phyloP scores from a whole-genome alignment of 2,113 vertebrate species.

The Cheirogaleus medius region DNA sequence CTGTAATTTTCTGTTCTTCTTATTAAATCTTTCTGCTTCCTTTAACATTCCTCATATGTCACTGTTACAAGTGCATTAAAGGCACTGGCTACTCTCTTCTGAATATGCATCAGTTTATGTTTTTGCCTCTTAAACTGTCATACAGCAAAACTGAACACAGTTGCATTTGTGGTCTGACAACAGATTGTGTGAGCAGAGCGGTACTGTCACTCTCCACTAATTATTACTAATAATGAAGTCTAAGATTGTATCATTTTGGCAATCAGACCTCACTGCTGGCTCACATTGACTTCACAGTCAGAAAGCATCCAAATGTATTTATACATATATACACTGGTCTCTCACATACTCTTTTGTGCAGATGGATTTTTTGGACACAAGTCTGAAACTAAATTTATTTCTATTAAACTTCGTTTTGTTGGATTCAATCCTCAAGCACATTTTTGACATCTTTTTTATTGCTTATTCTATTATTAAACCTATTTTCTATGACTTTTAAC shows the following conservation, averaged over 20 bases:
- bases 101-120: background rate
- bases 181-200: background rate
- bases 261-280: background rate
- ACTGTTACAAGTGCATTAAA: background rate
- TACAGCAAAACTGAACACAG: background rate
- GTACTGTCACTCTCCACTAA: background rate
- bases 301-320: background rate
- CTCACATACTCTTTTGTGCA: background rate
- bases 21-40: background rate
- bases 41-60: background rate
- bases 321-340: background rate
- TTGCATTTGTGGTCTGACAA: background rate
- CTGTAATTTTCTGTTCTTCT: background rate
- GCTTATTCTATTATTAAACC: background rate
- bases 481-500: background rate
- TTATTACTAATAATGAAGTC: constrained; percentile 15
- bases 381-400: background rate
- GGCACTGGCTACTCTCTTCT: background rate
- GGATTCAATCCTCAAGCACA: background rate
- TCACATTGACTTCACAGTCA: background rate
- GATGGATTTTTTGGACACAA: background rate
- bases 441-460: background rate
- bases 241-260: background rate
- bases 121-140: background rate
- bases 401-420: background rate